A percentile compares a stretch with the other conserved stretches of the same genome.
These are phyloP conservation scores for Lucilia cuprina DNA, from an alignment of 1,140 invertebrate species.

Conservation along the genomic window DNA sequence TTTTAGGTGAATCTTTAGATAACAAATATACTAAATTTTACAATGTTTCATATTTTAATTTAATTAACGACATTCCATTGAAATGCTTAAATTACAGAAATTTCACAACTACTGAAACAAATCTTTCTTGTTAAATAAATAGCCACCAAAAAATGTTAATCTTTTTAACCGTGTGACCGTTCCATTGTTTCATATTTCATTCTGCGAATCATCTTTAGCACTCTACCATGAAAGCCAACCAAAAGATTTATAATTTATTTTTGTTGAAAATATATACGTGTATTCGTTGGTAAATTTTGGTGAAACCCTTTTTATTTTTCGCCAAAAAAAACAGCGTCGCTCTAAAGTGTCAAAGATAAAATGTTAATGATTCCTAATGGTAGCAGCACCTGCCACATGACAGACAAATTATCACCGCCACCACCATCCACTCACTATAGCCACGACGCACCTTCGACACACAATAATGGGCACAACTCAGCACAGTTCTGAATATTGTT, in stretches of 20 bases:
- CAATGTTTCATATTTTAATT: too few relatives aligned
- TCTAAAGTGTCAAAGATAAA: slow-evolving; percentile 30
- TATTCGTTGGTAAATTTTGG: neutral
- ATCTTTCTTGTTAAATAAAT: too few relatives aligned
- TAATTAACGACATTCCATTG: too few relatives aligned
- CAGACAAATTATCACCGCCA: slow-evolving; percentile 34
- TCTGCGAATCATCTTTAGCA: too few relatives aligned
- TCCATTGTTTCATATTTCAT: too few relatives aligned
- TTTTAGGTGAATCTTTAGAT: neutral
- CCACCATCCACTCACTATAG: neutral
- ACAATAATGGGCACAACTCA: neutral
- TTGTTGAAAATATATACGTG: neutral
- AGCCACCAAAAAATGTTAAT: neutral
- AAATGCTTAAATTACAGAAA: too few relatives aligned
- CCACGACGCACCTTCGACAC: neutral
- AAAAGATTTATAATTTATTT: neutral
- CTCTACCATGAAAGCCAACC: too few relatives aligned
- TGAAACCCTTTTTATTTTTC: neutral
- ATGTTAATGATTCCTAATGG: slow-evolving; percentile 33
- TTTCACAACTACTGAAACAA: too few relatives aligned
- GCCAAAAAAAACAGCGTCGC: neutral
- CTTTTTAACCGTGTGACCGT: neutral
- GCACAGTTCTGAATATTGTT: neutral
- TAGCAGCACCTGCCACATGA: slow-evolving; percentile 32
- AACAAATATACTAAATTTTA: neutral